Evolutionary conservation across 2,888 invertebrate genomes (phyloP).

Genomic region (Drosophila mulleri): DNA sequence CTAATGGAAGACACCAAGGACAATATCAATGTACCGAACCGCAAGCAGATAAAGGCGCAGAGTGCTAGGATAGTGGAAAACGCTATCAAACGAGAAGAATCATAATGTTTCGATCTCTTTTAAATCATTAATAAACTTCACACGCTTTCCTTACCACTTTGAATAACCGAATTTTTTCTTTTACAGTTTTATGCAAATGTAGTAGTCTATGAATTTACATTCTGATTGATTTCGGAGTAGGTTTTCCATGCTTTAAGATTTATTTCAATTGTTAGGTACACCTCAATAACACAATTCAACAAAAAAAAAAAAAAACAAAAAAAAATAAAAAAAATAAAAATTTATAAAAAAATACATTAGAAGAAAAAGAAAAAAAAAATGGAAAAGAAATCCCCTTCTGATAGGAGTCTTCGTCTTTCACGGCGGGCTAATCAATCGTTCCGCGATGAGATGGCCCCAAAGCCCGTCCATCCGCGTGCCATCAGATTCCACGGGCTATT

Average conservation of each 20-base stretch:
- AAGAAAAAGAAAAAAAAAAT: not conserved
- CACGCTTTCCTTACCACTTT: not conserved
- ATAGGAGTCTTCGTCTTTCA: not conserved
- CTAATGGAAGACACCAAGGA: slow-evolving; percentile 59
- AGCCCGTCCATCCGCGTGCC: slow-evolving; percentile 77
- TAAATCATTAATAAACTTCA: slow-evolving; percentile 10
- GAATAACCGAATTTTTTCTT: too few relatives aligned
- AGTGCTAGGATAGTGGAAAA: slow-evolving; percentile 82
- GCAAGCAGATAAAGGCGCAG: slow-evolving; percentile 82
- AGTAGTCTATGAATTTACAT: not conserved
- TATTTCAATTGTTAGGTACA: slow-evolving; percentile 14
- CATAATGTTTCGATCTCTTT: not conserved
- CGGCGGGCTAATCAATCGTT: slow-evolving; percentile 28
- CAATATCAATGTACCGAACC: slow-evolving; percentile 73
- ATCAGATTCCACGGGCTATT: slow-evolving; percentile 82
- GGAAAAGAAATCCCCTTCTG: not conserved
- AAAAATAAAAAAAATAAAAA: not conserved
- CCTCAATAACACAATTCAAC: slow-evolving; percentile 5
- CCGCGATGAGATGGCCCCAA: slow-evolving; percentile 58
- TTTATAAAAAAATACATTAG: not conserved
- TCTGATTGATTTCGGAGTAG: not conserved
- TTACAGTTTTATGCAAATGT: not conserved
- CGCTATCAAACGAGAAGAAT: slow-evolving; percentile 16
- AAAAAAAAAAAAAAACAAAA: not conserved
- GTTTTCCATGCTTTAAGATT: rapidly evolving